Conservation (phyloP, 2,113 vertebrate species). For the Chrysemys picta region DNA sequence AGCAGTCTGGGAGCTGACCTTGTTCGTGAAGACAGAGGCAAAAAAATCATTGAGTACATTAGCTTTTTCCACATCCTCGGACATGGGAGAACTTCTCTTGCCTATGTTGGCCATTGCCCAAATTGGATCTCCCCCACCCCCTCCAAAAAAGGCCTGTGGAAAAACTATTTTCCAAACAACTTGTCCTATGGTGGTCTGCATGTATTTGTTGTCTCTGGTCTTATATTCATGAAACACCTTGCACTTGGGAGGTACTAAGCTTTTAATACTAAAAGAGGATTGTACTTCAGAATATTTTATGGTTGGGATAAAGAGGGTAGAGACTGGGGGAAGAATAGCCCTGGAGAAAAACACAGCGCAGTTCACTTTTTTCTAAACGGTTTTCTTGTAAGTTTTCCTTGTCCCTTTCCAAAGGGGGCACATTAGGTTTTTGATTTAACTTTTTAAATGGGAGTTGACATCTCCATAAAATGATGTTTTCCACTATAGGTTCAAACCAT, state of each 20-base stretch:
- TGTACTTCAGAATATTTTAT: not conserved
- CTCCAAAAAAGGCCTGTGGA: not conserved
- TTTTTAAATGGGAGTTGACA: conserved; percentile 43
- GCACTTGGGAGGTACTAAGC: not conserved
- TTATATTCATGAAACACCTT: not conserved
- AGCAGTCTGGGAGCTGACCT: too few relatives aligned
- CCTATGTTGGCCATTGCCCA: not conserved
- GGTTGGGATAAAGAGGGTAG: not conserved
- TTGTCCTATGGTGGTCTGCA: not conserved
- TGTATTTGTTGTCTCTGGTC: conserved; percentile 2
- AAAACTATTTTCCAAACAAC: not conserved
- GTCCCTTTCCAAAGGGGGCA: conserved; percentile 12
- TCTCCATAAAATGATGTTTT: conserved; percentile 12
- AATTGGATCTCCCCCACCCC: not conserved
- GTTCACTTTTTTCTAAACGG: not conserved
- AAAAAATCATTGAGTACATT: too few relatives aligned
- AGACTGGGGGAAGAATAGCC: not conserved
- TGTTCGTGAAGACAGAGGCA: too few relatives aligned
- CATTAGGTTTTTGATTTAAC: conserved; percentile 33
- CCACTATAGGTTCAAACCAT: conserved; percentile 43
- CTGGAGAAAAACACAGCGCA: not conserved
- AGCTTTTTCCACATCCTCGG: too few relatives aligned
- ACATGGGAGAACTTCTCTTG: not conserved
- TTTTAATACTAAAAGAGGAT: conserved; percentile 23
- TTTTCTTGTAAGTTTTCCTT: not conserved